A percentile compares a stretch with the other conserved stretches of the same genome.
phyloP scores from a whole-genome alignment of 30 jellyfish, hydroid and myxozoan genomes.

The Aurelia aurita region DNA sequence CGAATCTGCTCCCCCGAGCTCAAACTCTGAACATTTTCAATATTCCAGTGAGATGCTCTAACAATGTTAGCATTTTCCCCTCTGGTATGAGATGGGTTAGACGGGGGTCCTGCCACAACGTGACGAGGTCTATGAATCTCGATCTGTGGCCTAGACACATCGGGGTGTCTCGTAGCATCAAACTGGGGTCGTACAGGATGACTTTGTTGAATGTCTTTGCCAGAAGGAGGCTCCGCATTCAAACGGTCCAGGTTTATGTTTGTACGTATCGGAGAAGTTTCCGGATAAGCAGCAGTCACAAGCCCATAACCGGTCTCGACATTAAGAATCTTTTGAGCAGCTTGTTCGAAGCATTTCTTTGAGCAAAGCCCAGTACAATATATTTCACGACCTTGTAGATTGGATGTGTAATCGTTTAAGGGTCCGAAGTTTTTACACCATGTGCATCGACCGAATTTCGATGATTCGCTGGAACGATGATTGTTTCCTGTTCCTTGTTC shows the following conservation, averaged over 20 bases:
- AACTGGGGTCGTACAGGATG: background rate
- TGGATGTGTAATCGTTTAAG: slow-evolving; percentile 72
- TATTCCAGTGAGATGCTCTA: slow-evolving; percentile 22
- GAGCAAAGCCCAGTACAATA: slow-evolving; percentile 93
- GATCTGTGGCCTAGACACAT: background rate
- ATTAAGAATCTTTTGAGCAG: slow-evolving; percentile 71
- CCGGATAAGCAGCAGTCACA: slow-evolving; percentile 9
- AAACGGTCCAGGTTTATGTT: slow-evolving; percentile 13
- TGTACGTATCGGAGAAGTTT: slow-evolving; percentile 26
- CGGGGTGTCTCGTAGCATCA: slow-evolving; percentile 13
- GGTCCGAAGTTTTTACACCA: slow-evolving; percentile 71
- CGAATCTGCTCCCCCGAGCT: slow-evolving; percentile 4
- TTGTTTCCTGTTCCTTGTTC: too few species aligned
- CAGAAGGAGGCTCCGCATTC: background rate
- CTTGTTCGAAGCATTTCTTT: slow-evolving; percentile 80
- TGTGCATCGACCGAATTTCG: slow-evolving; percentile 71
- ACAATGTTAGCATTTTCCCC: background rate
- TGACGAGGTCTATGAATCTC: background rate
- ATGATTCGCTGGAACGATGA: too few species aligned
- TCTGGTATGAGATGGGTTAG: background rate
- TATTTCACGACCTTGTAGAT: slow-evolving; percentile 76
- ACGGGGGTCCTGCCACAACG: slow-evolving; percentile 22
- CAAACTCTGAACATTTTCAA: slow-evolving; percentile 29
- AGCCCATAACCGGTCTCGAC: slow-evolving; percentile 78
- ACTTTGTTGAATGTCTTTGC: background rate